These are phyloP conservation scores for Cosmia pyralina DNA, from an alignment of 2,888 invertebrate species.

Conservation along the genomic window DNA sequence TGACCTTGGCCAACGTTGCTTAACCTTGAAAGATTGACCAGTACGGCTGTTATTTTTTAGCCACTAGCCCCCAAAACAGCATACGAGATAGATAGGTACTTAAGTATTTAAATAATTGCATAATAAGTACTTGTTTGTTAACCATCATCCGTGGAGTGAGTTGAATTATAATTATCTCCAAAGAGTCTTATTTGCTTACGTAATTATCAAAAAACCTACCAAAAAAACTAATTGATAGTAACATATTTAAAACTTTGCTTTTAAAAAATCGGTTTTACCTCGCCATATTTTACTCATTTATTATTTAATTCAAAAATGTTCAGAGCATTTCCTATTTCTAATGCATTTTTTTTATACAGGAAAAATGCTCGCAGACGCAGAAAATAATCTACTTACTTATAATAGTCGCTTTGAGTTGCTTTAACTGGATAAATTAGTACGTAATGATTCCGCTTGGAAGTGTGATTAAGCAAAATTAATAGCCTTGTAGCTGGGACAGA, in stretches of 20 bases:
- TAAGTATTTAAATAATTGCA: no score
- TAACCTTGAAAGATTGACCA: no score
- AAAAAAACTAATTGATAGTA: no score
- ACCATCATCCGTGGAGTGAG: no score
- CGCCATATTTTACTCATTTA: not conserved
- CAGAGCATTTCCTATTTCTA: not conserved
- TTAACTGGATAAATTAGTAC: slow-evolving; percentile 14
- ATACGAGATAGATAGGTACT: no score
- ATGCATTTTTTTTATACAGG: not conserved
- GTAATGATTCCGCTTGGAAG: slow-evolving; percentile 18
- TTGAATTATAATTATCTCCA: no score
- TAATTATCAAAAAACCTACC: not conserved
- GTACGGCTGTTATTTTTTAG: no score
- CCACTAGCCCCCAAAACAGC: no score
- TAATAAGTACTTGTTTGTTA: no score
- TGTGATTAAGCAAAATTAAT: not conserved
- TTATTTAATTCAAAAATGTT: not conserved
- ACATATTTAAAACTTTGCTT: no score
- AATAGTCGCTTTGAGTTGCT: slow-evolving; percentile 13
- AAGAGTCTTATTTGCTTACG: no score
- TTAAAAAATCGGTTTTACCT: not conserved
- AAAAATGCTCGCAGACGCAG: not conserved
- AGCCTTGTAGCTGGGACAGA: not conserved
- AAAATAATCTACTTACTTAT: slow-evolving; percentile 4
- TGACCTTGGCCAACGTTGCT: no score